These are phyloP conservation scores for Sapayoa aenigma DNA, from an alignment of 2,113 vertebrate genomes.

Conservation along the genomic window DNA sequence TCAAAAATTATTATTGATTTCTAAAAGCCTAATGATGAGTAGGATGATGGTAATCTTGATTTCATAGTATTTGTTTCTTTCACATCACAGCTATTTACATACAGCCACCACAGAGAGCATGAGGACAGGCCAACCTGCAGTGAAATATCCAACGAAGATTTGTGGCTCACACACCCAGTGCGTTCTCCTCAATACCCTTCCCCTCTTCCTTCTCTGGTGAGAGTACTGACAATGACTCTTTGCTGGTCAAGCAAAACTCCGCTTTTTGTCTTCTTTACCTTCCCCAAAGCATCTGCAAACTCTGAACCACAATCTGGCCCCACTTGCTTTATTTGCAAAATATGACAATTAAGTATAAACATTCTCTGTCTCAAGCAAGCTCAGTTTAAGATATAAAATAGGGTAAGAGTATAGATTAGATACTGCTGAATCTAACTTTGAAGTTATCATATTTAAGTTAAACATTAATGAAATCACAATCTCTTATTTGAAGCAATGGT, in stretches of 20 bases:
- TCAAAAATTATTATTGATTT: neutral
- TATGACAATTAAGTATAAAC: conserved; percentile 1
- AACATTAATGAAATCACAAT: neutral
- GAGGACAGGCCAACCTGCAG: neutral
- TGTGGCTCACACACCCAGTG: neutral
- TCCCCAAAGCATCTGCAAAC: neutral
- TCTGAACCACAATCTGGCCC: neutral
- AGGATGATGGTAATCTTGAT: neutral
- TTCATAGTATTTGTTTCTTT: neutral
- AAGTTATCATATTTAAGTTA: neutral
- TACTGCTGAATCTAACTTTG: neutral
- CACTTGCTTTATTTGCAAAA: conserved; percentile 14
- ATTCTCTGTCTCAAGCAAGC: neutral
- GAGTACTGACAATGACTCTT: neutral
- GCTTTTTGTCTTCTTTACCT: neutral
- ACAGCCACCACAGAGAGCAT: neutral
- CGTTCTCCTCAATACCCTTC: neutral
- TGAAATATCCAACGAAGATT: neutral
- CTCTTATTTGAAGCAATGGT: neutral
- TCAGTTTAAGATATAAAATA: neutral
- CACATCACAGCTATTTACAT: neutral
- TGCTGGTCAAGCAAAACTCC: neutral
- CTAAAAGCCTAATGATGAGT: neutral
- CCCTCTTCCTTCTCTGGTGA: neutral
- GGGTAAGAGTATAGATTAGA: neutral